Evolutionary conservation across 1,140 invertebrate species (phyloP), one percentile per base, ranked within the genome.

Genomic region (Vanessa atalanta): DNA sequence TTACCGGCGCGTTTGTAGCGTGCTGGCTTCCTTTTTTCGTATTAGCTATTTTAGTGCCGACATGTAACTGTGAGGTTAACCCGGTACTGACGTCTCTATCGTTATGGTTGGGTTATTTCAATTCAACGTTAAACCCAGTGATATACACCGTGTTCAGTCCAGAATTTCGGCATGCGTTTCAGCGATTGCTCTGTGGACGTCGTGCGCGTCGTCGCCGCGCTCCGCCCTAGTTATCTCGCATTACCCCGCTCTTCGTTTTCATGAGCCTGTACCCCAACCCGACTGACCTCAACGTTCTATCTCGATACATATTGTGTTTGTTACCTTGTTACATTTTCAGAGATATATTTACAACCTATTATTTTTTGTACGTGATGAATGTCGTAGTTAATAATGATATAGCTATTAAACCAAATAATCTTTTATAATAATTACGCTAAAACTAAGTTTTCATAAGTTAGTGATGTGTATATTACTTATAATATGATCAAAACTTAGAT

Each of bases 1-100:
- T 98, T 75, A 98, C 97, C 31, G 97, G 97, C 48, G 97, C 96
- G 60, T 98, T 98, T 90, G 96, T 98, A 43, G 94, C 96, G 55
- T 98, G 97, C 89, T 98, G 97, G 97, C 93, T 97, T 78, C 97
- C 97, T 11, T 98, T 98, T 88, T 98, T 98, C 91, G 94, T 97
- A n/a, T 94, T 97, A 83, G 97, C 97, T 14, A 94, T 98, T n/a
- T 91, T 97, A 51, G 94, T 97, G 86, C 96, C 97, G 11, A 94
- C 97, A 23, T 97, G 96, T 87, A 88, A 93, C 70, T 94, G 93
- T 76, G 84, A 93, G 73, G 91, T 94, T 70, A 93, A 92, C 81
- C 93, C 88, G 81, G 94, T 93, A 90, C 94, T 94, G 89, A 95
- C 95, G 73, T 96, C 94, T 77, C 94, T 96, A 60, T 96, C 97